These are phyloP conservation scores for Vireo altiloquus DNA, from an alignment of 2,113 vertebrate species.

Conservation along the genomic window DNA sequence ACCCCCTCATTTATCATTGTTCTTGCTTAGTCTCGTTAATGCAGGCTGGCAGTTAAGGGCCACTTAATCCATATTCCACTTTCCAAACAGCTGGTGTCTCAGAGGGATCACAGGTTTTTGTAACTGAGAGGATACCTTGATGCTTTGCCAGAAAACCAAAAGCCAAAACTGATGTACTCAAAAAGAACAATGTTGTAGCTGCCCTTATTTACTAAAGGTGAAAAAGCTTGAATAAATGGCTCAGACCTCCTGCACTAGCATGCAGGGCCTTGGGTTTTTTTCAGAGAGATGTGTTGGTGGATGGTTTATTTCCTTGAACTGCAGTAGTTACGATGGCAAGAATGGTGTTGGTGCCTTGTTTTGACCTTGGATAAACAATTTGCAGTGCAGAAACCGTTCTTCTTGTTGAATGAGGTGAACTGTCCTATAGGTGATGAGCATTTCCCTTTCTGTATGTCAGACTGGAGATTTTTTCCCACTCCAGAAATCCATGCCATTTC, in stretches of 20 bases:
- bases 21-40: background rate
- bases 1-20: background rate
- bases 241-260: background rate
- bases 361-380: background rate
- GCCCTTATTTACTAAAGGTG: background rate
- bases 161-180: background rate
- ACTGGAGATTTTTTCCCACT: background rate
- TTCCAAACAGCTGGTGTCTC: background rate
- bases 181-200: background rate
- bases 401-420: background rate
- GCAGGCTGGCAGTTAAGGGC: background rate
- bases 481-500: background rate
- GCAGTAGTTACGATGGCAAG: background rate
- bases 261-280: background rate
- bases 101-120: background rate
- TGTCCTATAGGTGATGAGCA: background rate
- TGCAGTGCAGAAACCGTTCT: background rate
- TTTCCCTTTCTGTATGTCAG: background rate
- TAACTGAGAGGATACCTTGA: background rate
- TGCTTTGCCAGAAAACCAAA: background rate
- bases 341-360: background rate
- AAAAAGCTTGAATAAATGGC: background rate
- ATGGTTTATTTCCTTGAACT: background rate
- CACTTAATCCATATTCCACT: background rate
- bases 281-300: background rate